A percentile compares a stretch with the other conserved stretches of the same genome.
Conservation (phyloP, 92 coral and sea anemone genomes). For the Palythoa grandis region DNA sequence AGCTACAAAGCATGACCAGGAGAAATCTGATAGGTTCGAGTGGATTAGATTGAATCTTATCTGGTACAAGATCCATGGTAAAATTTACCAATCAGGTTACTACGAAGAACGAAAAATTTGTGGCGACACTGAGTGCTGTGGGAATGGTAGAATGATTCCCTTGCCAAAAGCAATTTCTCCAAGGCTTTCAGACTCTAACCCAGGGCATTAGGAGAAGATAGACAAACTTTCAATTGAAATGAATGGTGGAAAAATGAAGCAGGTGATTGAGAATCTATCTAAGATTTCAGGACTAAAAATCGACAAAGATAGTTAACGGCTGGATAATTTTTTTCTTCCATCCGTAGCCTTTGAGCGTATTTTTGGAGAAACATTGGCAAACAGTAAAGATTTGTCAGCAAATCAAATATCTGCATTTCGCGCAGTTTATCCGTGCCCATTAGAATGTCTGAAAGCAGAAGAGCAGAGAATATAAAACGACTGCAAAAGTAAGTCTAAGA, state of each 20-base stretch:
- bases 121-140: no score
- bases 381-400: neutral
- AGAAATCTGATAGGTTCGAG: constrained; percentile 10
- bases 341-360: neutral
- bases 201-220: neutral
- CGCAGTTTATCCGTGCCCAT: neutral
- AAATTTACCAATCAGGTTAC: no score
- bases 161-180: constrained; percentile 22
- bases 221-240: neutral
- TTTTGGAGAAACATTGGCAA: neutral
- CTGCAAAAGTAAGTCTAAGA: neutral
- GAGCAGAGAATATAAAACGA: neutral
- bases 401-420: neutral
- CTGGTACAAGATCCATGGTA: no score
- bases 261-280: neutral
- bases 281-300: neutral
- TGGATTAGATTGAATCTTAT: neutral
- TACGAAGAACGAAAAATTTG: no score
- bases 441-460: neutral
- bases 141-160: neutral
- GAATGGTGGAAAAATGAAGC: neutral
- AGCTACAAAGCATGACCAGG: neutral
- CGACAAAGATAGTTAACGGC: neutral
- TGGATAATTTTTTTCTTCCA: constrained; percentile 1
- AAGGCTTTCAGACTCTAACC: neutral